Base-by-base conservation (phyloP, 2,888 invertebrate species). In the Xanthorhoe designata region DNA sequence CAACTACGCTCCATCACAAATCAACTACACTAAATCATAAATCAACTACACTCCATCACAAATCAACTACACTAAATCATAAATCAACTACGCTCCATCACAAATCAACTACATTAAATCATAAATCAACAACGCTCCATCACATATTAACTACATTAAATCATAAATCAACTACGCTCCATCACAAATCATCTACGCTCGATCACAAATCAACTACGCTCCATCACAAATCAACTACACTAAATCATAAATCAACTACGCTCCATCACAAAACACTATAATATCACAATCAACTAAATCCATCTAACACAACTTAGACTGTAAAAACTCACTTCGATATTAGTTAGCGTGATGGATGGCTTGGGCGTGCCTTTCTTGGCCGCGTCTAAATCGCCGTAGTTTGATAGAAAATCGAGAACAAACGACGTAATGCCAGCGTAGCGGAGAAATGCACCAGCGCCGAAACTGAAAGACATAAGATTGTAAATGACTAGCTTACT, bases 371-470 rank as follows among this genome's bases (percentile, higher is more conserved):
- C 80, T n/a, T 80, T 83, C 68, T 81, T 87, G 0, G 87, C 83
- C 0, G 84, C 74, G 19, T 86, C 84, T 60, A 91, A 52, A 10
- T 89, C 81, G 0, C 87, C 91, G 7, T 92, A 89, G 76, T 89
- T 89, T 0, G 83, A 75, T 0, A 92, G 70, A 61, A 93, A 91
- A 75, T 93, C 92, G 3, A 90, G 29, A 0, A 92, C 90, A 62
- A 93, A 92, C 0, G 91, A 90, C 0, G 82, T 80, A 2, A 92
- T 72, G 1, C 92, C 92, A 0, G 92, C 89, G 74, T 90, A 93
- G 0, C 92, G 86, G 0, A 93, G 73, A 35, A 92, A 88, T 0
- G 88, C 92, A 0, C 86, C 92, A 0, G 85, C 89, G 0, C 90
- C 91, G 4, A 56, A 70, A 24, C 89, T 90, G 32, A 32, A 32